These are phyloP conservation scores for Plebejus argus DNA, from an alignment of 2,888 invertebrate genomes.

Conservation along the genomic window DNA sequence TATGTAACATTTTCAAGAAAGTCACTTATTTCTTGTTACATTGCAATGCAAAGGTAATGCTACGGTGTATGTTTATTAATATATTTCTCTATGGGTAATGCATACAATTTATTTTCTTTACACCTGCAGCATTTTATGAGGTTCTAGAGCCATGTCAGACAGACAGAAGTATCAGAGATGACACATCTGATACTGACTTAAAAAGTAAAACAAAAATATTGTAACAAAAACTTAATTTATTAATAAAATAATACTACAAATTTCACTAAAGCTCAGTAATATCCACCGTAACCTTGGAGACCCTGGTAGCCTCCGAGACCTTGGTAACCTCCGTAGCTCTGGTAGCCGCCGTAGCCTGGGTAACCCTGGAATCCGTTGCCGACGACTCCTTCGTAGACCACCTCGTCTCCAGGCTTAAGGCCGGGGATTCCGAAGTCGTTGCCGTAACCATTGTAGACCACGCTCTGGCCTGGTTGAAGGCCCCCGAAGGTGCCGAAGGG, in stretches of 20 bases:
- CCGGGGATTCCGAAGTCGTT: slow-evolving; percentile 13
- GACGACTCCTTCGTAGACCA: neutral
- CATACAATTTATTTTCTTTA: too few species aligned
- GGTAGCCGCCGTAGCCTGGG: neutral
- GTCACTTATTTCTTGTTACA: too few species aligned
- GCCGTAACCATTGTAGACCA: neutral
- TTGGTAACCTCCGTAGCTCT: neutral
- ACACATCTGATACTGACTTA: too few species aligned
- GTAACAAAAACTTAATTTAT: slow-evolving; percentile 11
- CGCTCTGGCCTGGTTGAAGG: neutral
- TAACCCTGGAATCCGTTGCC: slow-evolving; percentile 1
- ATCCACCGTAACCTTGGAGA: neutral
- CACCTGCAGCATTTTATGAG: too few species aligned
- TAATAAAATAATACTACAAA: neutral
- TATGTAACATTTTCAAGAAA: too few species aligned
- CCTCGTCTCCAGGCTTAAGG: neutral
- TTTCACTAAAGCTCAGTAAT: neutral
- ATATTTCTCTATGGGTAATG: too few species aligned
- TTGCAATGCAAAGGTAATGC: too few species aligned
- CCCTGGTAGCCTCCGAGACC: neutral
- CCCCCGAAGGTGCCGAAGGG: neutral
- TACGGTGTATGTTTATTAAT: too few species aligned
- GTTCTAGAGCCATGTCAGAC: too few species aligned
- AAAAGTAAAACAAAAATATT: neutral
- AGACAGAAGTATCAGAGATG: too few species aligned